Conservation (phyloP, 2,888 invertebrate genomes). For the Crocallis elinguaria region DNA sequence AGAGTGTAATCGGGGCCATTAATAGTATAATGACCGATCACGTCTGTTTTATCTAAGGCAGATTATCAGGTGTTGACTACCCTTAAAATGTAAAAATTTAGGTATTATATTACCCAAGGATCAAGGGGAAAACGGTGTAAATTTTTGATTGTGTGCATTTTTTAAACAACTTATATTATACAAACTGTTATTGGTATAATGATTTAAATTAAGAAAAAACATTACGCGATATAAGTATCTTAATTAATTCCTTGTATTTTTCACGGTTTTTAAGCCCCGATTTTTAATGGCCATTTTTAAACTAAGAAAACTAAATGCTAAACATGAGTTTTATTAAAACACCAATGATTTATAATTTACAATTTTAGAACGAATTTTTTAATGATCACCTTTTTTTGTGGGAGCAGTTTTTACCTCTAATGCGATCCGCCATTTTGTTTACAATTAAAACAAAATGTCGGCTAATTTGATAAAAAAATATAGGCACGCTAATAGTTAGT, state of each 20-base stretch:
- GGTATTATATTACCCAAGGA: too few relatives aligned
- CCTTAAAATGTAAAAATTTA: too few relatives aligned
- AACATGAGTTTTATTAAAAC: conserved; percentile 3
- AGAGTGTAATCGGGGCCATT: too few relatives aligned
- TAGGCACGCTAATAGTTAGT: background rate
- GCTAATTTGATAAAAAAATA: background rate
- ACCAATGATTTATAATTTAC: background rate
- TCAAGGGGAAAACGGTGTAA: too few relatives aligned
- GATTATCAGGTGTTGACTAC: too few relatives aligned
- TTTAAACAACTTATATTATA: background rate
- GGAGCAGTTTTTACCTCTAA: conserved; percentile 20
- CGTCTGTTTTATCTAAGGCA: too few relatives aligned
- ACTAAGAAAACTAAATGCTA: conserved; percentile 31
- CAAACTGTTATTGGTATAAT: background rate
- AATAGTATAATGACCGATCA: too few relatives aligned
- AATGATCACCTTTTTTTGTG: background rate
- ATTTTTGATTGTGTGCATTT: background rate
- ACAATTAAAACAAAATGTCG: conserved; percentile 20
- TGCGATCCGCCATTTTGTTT: conserved; percentile 26
- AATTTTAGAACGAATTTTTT: background rate
- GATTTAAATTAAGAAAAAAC: conserved; percentile 9
- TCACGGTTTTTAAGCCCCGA: conserved; percentile 36
- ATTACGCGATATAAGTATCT: conserved; percentile 29
- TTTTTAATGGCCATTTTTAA: conserved; percentile 29
- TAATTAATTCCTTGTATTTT: conserved; percentile 41